Evolutionary conservation across 2,113 vertebrate genomes (phyloP).

Genomic region (Cercocebus atys): DNA sequence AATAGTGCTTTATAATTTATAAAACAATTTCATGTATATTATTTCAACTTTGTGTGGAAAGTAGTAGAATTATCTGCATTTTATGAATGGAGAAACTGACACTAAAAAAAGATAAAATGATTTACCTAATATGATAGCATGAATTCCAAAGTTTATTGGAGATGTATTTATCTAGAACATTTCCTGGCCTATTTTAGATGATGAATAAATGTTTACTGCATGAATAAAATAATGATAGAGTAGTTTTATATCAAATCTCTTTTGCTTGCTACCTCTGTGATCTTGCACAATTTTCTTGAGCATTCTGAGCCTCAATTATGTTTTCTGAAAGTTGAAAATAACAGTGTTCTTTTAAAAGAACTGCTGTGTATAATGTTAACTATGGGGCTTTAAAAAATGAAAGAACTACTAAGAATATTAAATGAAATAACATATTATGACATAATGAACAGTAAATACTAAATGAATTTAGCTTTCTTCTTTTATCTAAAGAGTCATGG

Average conservation of each 20-base stretch:
- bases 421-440: background rate
- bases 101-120: background rate
- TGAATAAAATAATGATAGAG: background rate
- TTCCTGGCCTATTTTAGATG: background rate
- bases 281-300: background rate
- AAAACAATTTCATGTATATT: background rate
- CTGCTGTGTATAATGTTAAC: too few species aligned
- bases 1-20: background rate
- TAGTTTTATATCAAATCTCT: background rate
- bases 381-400: too few species aligned
- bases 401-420: background rate
- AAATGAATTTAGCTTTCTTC: constrained; percentile 2
- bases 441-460: background rate
- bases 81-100: background rate
- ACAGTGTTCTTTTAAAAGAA: background rate
- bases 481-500: background rate
- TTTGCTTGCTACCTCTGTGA: background rate
- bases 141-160: background rate
- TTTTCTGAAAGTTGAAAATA: background rate
- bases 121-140: background rate
- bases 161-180: background rate
- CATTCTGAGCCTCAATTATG: background rate
- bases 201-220: background rate
- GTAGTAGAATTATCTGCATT: background rate
- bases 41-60: background rate